Evolutionary conservation across 2,113 vertebrate genomes (phyloP).

Genomic region (Irena cyanogastra): DNA sequence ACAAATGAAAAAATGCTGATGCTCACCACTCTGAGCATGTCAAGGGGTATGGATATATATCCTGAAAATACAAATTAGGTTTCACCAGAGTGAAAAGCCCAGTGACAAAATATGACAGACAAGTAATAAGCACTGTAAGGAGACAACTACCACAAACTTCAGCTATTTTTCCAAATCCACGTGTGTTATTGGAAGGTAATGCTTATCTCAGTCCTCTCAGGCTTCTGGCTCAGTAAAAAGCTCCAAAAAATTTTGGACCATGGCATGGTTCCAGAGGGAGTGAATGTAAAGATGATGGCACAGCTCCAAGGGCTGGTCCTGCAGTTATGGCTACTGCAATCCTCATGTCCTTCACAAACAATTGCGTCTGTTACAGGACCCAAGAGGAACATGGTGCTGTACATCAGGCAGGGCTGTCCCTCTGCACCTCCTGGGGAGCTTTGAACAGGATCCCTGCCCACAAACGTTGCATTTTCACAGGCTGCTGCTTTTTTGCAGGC

Average conservation of each 20-base stretch:
- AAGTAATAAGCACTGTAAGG: not conserved
- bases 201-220: not conserved
- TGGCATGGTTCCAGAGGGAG: not conserved
- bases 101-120: not conserved
- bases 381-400: not conserved
- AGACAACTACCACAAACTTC: not conserved
- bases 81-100: not conserved
- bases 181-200: not conserved
- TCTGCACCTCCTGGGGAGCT: not conserved
- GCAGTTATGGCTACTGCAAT: not conserved
- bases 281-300: not conserved
- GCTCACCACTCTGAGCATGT: not conserved
- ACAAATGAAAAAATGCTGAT: not conserved
- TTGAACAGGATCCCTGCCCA: not conserved
- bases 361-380: accelerated
- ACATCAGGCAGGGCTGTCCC: not conserved
- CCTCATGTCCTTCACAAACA: not conserved
- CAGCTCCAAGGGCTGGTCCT: not conserved
- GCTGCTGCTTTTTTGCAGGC: not conserved
- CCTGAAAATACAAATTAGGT: not conserved
- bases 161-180: not conserved
- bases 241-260: not conserved
- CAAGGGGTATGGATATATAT: not conserved
- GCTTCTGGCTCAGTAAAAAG: not conserved
- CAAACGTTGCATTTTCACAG: not conserved